Evolutionary conservation across 2,888 invertebrate species (phyloP).

Genomic region (Laothoe populi): DNA sequence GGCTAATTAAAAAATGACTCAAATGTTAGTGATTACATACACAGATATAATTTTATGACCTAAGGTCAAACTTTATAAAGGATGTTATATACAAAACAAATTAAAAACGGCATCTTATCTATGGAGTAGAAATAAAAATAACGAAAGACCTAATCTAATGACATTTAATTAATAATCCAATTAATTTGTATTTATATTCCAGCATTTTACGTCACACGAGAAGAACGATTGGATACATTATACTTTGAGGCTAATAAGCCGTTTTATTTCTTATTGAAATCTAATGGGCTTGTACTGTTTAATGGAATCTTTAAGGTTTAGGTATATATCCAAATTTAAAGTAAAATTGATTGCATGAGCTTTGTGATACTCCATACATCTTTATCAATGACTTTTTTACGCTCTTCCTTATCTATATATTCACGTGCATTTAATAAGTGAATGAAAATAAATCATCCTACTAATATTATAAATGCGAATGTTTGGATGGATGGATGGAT

Average conservation of each 20-base stretch:
- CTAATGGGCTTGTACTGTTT: constrained; percentile 31
- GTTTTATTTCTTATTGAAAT: constrained; percentile 32
- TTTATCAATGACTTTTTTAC: background rate
- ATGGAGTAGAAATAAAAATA: too few relatives aligned
- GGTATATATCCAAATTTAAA: constrained; percentile 30
- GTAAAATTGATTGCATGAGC: constrained; percentile 1
- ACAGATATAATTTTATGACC: too few relatives aligned
- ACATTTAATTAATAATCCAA: too few relatives aligned
- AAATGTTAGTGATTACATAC: too few relatives aligned
- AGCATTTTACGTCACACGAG: constrained; percentile 34
- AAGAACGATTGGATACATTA: constrained; percentile 28
- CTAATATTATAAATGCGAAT: too few relatives aligned
- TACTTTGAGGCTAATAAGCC: constrained; percentile 38
- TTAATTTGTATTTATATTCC: constrained; percentile 32
- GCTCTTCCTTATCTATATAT: too few relatives aligned
- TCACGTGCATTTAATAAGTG: background rate
- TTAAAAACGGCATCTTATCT: too few relatives aligned
- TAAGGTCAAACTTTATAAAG: too few relatives aligned
- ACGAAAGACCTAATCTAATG: too few relatives aligned
- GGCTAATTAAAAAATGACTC: too few relatives aligned
- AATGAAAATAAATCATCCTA: background rate
- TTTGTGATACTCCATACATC: background rate
- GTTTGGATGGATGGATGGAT: too few relatives aligned
- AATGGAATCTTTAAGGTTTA: constrained; percentile 33
- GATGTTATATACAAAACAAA: too few relatives aligned